Percentiles rank a stretch among this genome's conserved stretches.
These are phyloP conservation scores for Rhagophthalmus giganteus DNA, from an alignment of 2,888 invertebrate species.

Conservation along the genomic window DNA sequence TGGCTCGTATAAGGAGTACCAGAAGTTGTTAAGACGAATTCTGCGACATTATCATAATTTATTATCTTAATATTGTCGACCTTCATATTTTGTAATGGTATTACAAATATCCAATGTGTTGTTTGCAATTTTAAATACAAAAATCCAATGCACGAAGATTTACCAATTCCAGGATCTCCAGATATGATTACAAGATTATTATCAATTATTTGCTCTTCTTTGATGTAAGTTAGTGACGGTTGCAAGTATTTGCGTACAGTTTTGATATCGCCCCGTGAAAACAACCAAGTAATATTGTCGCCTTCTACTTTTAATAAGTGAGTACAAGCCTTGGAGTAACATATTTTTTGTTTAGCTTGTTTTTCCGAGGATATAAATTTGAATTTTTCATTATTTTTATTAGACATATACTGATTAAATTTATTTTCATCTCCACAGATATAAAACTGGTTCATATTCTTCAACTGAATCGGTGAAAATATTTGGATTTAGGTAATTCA, in stretches of 20 bases:
- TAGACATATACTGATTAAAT: background rate
- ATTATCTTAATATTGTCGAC: conserved; percentile 7
- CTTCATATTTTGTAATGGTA: conserved; percentile 6
- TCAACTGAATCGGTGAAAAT: conserved; percentile 5
- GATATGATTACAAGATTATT: conserved; percentile 13
- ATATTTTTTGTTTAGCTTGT: background rate
- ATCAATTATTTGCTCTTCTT: conserved; percentile 7
- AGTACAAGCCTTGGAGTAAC: background rate
- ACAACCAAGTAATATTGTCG: conserved; percentile 1
- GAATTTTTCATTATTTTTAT: background rate
- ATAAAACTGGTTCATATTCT: conserved; percentile 1
- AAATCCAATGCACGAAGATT: conserved; percentile 11
- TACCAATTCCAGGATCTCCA: conserved; percentile 22
- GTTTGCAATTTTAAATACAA: conserved; percentile 8
- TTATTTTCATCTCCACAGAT: conserved; percentile 9
- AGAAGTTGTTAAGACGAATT: conserved; percentile 13
- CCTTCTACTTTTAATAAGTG: conserved; percentile 16
- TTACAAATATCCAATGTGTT: conserved; percentile 16
- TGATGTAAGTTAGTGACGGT: background rate
- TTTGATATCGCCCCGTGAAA: conserved; percentile 10
- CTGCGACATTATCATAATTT: conserved; percentile 3
- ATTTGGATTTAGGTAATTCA: background rate
- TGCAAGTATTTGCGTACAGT: conserved; percentile 2
- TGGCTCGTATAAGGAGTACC: background rate
- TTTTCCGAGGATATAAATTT: background rate